Evolutionary conservation across 2,888 invertebrate genomes (phyloP).

Genomic region (Apamea monoglypha): DNA sequence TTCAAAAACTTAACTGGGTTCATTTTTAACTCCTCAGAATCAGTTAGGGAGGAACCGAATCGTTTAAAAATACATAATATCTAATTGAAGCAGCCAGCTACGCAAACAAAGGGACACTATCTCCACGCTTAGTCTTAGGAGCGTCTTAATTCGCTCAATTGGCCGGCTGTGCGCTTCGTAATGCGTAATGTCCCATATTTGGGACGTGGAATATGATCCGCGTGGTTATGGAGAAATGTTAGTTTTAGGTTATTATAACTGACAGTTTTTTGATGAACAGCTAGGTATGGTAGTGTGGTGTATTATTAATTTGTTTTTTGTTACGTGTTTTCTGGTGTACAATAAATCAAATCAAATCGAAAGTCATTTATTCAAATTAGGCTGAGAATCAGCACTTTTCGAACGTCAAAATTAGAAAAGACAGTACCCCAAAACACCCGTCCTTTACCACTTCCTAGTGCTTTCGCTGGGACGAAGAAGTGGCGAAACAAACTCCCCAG

Average conservation of each 20-base stretch:
- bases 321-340: too few species aligned
- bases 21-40: constrained; percentile 9
- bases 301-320: too few species aligned
- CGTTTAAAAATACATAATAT: constrained; percentile 55
- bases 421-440: too few species aligned
- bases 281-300: too few species aligned
- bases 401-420: too few species aligned
- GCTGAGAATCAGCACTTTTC: too few species aligned
- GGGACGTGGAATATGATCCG: constrained; percentile 74
- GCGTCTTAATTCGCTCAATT: constrained; percentile 87
- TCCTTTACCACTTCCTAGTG: too few species aligned
- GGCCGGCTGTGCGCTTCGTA: constrained; percentile 81
- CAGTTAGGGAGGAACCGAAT: constrained; percentile 17
- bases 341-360: too few species aligned
- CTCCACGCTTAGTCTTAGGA: constrained; percentile 69
- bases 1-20: neutral
- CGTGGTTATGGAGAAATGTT: constrained; percentile 35
- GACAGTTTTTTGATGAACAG: neutral
- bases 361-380: too few species aligned
- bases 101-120: constrained; percentile 61
- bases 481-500: too few species aligned
- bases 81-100: constrained; percentile 52
- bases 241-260: constrained; percentile 1
- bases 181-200: constrained; percentile 84
- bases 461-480: too few species aligned